Conservation (phyloP, 2,113 vertebrate species). For the Astur gentilis region DNA sequence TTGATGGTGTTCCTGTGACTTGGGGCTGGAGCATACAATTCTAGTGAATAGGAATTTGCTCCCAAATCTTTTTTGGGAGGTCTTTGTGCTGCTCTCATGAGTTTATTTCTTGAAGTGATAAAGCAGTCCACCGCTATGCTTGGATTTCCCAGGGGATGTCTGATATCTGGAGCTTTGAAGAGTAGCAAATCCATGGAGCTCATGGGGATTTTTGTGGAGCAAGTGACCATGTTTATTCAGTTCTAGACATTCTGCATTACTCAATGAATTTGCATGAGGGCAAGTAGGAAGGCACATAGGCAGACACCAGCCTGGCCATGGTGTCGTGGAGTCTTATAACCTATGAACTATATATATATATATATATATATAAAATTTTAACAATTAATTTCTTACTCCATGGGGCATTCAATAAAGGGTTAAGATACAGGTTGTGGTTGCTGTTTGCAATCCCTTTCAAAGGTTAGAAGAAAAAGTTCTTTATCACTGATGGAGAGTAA, state of each 20-base stretch:
- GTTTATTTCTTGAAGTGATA: background rate
- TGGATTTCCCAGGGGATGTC: background rate
- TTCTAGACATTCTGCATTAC: background rate
- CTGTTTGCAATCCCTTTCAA: background rate
- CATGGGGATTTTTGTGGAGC: background rate
- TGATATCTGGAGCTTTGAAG: background rate
- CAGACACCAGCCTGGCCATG: background rate
- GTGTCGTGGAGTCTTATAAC: background rate
- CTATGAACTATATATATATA: background rate
- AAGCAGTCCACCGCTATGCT: background rate
- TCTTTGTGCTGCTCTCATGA: background rate
- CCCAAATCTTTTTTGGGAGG: background rate
- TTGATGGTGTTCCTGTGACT: background rate
- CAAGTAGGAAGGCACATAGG: background rate
- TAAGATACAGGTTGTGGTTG: background rate
- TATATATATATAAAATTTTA: background rate
- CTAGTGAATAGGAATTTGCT: background rate
- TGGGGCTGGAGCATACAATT: background rate
- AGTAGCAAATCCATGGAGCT: background rate
- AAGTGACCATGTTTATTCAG: background rate
- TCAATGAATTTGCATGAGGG: background rate
- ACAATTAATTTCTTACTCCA: background rate
- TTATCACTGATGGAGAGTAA: background rate
- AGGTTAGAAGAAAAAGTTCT: background rate
- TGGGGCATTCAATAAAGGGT: background rate